Evolutionary conservation across 2,113 vertebrate species (phyloP), one percentile per base, ranked within the genome.

Genomic region (Cyanocitta stelleri): DNA sequence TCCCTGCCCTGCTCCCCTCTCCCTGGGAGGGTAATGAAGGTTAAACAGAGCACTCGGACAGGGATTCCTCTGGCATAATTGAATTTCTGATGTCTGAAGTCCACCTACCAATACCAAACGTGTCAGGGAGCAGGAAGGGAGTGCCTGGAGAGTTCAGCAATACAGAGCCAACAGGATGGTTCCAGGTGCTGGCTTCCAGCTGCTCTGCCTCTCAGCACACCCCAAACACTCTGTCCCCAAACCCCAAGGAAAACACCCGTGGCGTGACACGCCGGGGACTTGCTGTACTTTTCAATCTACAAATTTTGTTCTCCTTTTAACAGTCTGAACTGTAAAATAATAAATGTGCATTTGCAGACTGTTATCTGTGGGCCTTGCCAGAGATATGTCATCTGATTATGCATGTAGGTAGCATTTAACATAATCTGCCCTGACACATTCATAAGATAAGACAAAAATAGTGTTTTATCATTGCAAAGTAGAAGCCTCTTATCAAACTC

Each of bases 391-490:
- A 93, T 66, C 77, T 58, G 30, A 46, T 72, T 82, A 26, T 77
- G 81, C 82, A 81, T 86, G 93, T 87, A 48, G 92, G 89, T 89
- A 97, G 94, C 91, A 76, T 91, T 96, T 96, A 96, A 96, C 95
- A 91, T 95, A 92, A 95, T 96, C 94, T 94, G 91, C 93, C 92
- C 90, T 94, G 93, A 90, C 96, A 96, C 86, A 59, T 89, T 93
- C 77, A 76, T 82, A 89, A 96, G 94, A 95, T 88, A 92, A 93
- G 91, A 90, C 80, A 91, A 95, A 97, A 96, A 96, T 96, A 96
- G 77, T 96, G 74, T 95, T 97, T 96, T 93, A 91, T 85, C 89
- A 82, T 76, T 1, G 24, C 3, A 33, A 72, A n/a, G 69, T 18
- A 19, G 84, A 83, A 90, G 49, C 30, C 84, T 68, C 69, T 49